A percentile compares a stretch with the other conserved stretches of the same genome.
Evolutionary conservation across 1,140 invertebrate species (phyloP).

Genomic region (Tribolium castaneum): DNA sequence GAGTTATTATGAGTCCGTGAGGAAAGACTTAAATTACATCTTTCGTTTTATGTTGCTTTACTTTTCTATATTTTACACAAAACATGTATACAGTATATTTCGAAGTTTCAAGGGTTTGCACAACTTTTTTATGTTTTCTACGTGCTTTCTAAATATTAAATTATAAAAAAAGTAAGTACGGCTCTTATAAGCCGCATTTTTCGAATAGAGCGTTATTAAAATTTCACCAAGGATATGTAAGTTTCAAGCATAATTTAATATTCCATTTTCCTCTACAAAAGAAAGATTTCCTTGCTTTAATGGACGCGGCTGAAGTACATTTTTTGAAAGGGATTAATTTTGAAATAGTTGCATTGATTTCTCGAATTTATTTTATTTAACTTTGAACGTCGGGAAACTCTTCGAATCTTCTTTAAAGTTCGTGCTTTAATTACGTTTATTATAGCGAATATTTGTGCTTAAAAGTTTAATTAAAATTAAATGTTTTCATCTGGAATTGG

Average conservation of each 20-base stretch:
- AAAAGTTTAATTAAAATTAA: constrained; percentile 27
- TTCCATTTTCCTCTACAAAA: background rate
- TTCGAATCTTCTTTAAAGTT: background rate
- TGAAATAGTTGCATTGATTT: background rate
- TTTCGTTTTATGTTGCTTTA: constrained; percentile 36
- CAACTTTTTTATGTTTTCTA: constrained; percentile 19
- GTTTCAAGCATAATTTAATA: constrained; percentile 12
- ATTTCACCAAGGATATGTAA: background rate
- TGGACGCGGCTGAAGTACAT: background rate
- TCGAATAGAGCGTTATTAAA: background rate
- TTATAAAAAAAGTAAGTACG: constrained; percentile 1
- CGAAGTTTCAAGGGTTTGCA: constrained; percentile 31
- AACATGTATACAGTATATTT: constrained; percentile 33
- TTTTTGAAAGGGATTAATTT: constrained; percentile 16
- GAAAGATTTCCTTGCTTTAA: background rate
- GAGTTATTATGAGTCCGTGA: constrained; percentile 46
- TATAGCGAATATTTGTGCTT: constrained; percentile 21
- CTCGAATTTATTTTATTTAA: background rate
- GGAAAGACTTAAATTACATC: constrained; percentile 43
- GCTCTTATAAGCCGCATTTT: background rate
- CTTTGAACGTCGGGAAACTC: background rate
- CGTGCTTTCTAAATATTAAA: constrained; percentile 24
- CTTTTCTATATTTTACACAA: constrained; percentile 36
- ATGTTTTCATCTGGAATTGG: background rate
- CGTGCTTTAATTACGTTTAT: constrained; percentile 20